Evolutionary conservation across 2,888 invertebrate species (phyloP).

Genomic region (Pristionchus entomophagus): DNA sequence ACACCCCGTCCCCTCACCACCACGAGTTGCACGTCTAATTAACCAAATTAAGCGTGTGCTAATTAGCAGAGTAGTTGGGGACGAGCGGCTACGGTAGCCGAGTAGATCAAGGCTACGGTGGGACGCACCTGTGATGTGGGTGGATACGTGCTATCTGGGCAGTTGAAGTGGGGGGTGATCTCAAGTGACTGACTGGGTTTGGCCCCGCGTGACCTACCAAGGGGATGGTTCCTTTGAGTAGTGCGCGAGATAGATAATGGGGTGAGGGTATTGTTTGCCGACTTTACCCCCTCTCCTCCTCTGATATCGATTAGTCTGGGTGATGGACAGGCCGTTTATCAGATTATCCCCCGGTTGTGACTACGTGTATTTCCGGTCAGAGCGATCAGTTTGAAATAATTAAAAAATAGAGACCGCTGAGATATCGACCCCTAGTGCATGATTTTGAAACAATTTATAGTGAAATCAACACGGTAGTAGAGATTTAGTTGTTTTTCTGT

Average conservation of each 20-base stretch:
- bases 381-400: not conserved
- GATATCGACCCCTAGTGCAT: too few relatives aligned
- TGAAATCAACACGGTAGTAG: too few relatives aligned
- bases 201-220: constrained; percentile 6
- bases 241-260: constrained; percentile 32
- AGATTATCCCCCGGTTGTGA: constrained; percentile 14
- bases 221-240: not conserved
- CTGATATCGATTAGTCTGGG: constrained; percentile 8
- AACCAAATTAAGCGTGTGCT: constrained; percentile 9
- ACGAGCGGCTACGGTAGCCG: not conserved
- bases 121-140: not conserved
- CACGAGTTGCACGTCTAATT: constrained; percentile 38
- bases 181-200: too few relatives aligned
- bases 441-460: too few relatives aligned
- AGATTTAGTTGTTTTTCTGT: too few relatives aligned
- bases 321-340: constrained; percentile 26
- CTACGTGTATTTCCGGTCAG: constrained; percentile 1
- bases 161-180: not conserved
- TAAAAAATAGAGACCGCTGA: not conserved
- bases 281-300: constrained; percentile 16
- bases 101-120: not conserved
- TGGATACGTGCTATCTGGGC: not conserved
- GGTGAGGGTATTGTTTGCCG: constrained; percentile 23
- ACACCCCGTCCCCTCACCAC: not conserved
- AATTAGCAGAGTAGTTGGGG: not conserved